These are phyloP conservation scores for Drepana arcuata DNA, from an alignment of 1,140 invertebrate genomes.

Conservation along the genomic window DNA sequence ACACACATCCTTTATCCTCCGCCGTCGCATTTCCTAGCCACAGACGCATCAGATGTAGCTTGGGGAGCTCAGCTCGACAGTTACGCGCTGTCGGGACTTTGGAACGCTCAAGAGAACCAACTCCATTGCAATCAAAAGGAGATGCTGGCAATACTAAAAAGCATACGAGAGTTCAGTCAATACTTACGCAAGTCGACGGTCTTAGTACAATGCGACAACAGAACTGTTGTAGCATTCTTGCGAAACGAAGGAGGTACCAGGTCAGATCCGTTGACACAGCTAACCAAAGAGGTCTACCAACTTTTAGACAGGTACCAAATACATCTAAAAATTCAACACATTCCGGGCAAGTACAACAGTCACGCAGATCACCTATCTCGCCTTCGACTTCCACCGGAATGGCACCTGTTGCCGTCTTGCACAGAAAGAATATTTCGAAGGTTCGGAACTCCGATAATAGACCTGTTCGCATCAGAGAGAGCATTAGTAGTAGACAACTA, in stretches of 20 bases:
- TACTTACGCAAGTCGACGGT: neutral
- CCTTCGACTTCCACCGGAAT: slow-evolving; percentile 5
- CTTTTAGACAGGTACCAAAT: neutral
- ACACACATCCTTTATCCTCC: slow-evolving; percentile 4
- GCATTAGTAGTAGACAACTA: slow-evolving; percentile 1
- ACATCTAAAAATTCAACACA: slow-evolving; percentile 2
- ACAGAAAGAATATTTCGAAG: slow-evolving; percentile 7
- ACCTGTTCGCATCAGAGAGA: neutral
- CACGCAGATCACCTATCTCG: slow-evolving; percentile 6
- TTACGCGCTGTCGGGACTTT: slow-evolving; percentile 9
- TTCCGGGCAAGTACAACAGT: slow-evolving; percentile 17
- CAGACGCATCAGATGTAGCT: slow-evolving; percentile 30
- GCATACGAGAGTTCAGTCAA: neutral
- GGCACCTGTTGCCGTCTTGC: slow-evolving; percentile 1
- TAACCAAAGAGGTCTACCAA: slow-evolving; percentile 7
- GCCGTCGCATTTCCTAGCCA: slow-evolving; percentile 20
- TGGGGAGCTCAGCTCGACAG: slow-evolving; percentile 33
- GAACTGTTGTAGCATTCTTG: slow-evolving; percentile 23
- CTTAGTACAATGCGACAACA: slow-evolving; percentile 30
- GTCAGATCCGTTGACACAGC: slow-evolving; percentile 19
- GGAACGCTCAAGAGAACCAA: slow-evolving; percentile 14
- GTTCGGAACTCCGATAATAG: slow-evolving; percentile 2
- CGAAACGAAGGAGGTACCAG: slow-evolving; percentile 30
- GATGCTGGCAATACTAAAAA: slow-evolving; percentile 21
- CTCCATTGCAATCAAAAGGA: slow-evolving; percentile 35